These are phyloP conservation scores for Druceiella hillmani DNA, from an alignment of 2,888 invertebrate genomes.

Conservation along the genomic window DNA sequence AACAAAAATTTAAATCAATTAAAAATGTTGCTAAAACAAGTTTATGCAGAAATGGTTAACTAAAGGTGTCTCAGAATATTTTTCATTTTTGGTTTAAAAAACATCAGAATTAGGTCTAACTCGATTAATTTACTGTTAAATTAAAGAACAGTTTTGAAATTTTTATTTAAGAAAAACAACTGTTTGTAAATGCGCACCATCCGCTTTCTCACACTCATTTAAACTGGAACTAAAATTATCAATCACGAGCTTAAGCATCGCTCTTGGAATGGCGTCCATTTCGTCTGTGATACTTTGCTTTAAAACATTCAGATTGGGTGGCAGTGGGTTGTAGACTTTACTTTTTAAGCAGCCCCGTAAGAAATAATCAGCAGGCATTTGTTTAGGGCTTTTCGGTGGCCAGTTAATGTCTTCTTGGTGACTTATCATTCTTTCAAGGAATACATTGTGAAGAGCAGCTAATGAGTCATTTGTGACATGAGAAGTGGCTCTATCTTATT, in stretches of 20 bases:
- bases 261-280: constrained; percentile 10
- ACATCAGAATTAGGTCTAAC: too few relatives aligned
- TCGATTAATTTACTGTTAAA: too few relatives aligned
- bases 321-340: constrained; percentile 11
- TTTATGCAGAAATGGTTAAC: too few relatives aligned
- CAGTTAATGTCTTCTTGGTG: constrained; percentile 12
- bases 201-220: constrained; percentile 3
- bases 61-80: too few relatives aligned
- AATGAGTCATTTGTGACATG: constrained; percentile 8
- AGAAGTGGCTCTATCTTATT: constrained; percentile 1
- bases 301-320: constrained; percentile 6
- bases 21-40: too few relatives aligned
- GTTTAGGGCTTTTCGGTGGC: constrained; percentile 12
- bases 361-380: constrained; percentile 12
- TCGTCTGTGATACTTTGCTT: constrained; percentile 11
- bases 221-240: constrained; percentile 7
- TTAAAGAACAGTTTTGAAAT: too few relatives aligned
- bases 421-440: constrained; percentile 10
- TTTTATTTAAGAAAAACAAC: too few relatives aligned
- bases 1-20: constrained; percentile 3
- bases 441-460: constrained; percentile 5
- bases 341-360: constrained; percentile 9
- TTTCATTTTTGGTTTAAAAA: too few relatives aligned
- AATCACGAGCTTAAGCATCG: constrained; percentile 8
- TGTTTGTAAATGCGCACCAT: too few relatives aligned